phyloP scores from a whole-genome alignment of 2,888 invertebrate genomes.

The Neria commutata region DNA sequence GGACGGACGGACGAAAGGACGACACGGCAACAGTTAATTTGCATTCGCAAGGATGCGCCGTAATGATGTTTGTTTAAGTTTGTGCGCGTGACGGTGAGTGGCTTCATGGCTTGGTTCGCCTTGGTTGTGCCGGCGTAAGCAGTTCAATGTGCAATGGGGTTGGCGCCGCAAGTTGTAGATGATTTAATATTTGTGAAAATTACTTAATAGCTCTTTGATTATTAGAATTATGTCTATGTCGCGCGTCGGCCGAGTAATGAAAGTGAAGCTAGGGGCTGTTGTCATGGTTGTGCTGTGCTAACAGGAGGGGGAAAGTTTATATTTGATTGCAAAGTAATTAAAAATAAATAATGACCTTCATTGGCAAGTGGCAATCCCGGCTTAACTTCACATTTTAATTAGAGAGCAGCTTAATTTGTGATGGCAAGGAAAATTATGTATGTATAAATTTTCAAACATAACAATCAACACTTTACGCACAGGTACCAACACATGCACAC shows the following conservation, averaged over 20 bases:
- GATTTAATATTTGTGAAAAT: conserved; percentile 31
- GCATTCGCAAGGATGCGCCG: conserved; percentile 23
- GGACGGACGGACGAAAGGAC: background rate
- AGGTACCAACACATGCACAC: no score
- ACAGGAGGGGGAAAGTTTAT: background rate
- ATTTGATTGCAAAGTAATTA: background rate
- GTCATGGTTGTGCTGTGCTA: no score
- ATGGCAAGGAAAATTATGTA: background rate
- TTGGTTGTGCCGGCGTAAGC: background rate
- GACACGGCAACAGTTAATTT: conserved; percentile 29
- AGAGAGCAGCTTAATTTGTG: no score
- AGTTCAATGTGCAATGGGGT: no score
- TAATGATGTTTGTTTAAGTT: conserved; percentile 41
- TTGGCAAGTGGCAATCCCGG: no score
- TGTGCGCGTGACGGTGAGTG: conserved; percentile 30
- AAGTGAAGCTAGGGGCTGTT: no score
- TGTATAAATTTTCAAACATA: background rate
- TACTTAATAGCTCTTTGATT: conserved; percentile 34
- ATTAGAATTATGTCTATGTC: conserved; percentile 31
- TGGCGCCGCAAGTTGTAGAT: background rate
- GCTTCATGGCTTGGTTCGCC: background rate
- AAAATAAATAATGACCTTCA: background rate
- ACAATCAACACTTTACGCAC: background rate
- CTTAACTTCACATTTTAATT: no score
- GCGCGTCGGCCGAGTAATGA: no score